These are phyloP conservation scores for Pteromalus puparum DNA, from an alignment of 1,140 invertebrate genomes.

Conservation along the genomic window DNA sequence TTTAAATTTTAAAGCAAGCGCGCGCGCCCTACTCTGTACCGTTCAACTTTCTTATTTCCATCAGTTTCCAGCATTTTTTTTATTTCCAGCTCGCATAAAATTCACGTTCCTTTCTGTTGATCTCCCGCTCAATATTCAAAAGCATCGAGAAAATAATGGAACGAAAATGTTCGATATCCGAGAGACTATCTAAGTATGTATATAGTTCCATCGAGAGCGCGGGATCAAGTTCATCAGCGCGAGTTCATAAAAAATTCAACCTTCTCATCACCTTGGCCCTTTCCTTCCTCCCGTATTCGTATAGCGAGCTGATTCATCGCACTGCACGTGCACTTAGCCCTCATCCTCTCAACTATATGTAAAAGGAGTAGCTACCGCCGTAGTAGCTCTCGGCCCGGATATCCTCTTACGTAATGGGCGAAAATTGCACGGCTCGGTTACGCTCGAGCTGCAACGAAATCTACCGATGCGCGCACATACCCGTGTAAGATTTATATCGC, in stretches of 20 bases:
- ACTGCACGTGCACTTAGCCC: background rate
- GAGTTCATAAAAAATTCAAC: background rate
- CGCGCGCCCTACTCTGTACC: background rate
- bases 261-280: background rate
- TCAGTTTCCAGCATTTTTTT: background rate
- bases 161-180: too few species aligned
- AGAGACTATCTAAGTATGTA: too few species aligned
- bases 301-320: too few species aligned
- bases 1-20: conserved; percentile 47
- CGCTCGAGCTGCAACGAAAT: conserved; percentile 4
- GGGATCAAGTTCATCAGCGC: too few species aligned
- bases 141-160: too few species aligned
- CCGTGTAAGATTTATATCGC: too few species aligned
- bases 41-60: background rate
- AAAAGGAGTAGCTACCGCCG: background rate
- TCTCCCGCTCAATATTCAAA: too few species aligned
- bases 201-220: too few species aligned
- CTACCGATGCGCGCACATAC: too few species aligned
- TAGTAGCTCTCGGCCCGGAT: conserved; percentile 3
- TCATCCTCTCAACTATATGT: background rate
- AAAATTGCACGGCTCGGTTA: conserved; percentile 40
- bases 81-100: background rate
- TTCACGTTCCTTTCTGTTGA: background rate
- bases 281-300: too few species aligned
- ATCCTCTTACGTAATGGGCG: conserved; percentile 35